Evolutionary conservation across 2,797 vertebrate genomes (phyloP).

Genomic region (Sebastolobus altivelis): DNA sequence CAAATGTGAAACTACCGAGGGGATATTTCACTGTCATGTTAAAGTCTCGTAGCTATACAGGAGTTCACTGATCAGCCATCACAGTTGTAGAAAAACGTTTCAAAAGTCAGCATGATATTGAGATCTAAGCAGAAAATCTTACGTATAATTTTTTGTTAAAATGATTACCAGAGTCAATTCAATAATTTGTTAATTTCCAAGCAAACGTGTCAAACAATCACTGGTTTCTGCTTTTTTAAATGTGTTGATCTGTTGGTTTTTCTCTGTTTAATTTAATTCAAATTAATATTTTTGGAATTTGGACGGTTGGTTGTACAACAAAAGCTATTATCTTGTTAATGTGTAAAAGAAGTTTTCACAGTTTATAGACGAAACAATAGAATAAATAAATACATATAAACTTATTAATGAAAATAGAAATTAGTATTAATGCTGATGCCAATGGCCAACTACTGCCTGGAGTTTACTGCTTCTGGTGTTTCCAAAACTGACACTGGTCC

Average conservation of each 20-base stretch:
- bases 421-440: no score
- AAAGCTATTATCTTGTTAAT: no score
- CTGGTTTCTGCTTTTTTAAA: neutral
- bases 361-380: neutral
- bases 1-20: neutral
- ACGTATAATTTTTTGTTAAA: neutral
- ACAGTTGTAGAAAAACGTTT: no score
- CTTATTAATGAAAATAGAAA: no score
- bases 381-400: no score
- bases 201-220: no score
- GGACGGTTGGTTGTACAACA: no score
- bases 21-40: neutral
- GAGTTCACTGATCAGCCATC: neutral
- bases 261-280: neutral
- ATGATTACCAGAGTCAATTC: neutral
- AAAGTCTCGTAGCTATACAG: neutral
- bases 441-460: neutral
- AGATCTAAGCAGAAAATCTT: neutral
- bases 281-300: no score
- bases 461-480: neutral
- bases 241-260: neutral
- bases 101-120: neutral
- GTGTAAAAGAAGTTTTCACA: neutral
- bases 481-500: neutral
- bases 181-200: neutral